Percentiles rank a stretch among this genome's conserved stretches.
phyloP scores from a whole-genome alignment of 2,113 vertebrate species.

The Vombatus ursinus region DNA sequence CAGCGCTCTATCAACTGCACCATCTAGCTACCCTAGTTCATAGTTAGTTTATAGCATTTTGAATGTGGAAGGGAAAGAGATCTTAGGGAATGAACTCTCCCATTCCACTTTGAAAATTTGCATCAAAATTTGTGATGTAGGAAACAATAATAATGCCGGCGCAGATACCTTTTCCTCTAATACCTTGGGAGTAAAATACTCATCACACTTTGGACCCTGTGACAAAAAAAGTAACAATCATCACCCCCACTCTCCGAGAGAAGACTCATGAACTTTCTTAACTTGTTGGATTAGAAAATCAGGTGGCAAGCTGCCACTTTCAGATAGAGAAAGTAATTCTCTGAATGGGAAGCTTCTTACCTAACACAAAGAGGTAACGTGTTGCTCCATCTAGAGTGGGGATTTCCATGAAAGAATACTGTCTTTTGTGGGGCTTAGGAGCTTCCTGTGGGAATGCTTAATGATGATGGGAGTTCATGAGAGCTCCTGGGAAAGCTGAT shows the following conservation, averaged over 20 bases:
- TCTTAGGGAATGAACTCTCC: not conserved
- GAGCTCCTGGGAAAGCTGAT: not conserved
- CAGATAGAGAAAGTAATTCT: not conserved
- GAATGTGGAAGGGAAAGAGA: not conserved
- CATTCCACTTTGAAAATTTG: not conserved
- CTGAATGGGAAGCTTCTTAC: not conserved
- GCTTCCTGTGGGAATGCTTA: not conserved
- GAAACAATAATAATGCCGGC: not conserved
- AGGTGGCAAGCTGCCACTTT: not conserved
- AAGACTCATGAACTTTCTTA: not conserved
- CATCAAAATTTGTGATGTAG: not conserved
- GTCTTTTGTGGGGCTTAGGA: not conserved
- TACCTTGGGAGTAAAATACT: not conserved
- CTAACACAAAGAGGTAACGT: not conserved
- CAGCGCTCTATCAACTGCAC: not conserved
- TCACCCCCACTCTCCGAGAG: not conserved
- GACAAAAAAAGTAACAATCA: not conserved
- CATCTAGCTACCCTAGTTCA: not conserved
- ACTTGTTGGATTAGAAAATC: not conserved
- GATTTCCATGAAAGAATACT: not conserved
- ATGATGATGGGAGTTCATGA: not conserved
- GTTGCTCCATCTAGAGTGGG: not conserved
- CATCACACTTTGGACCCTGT: not conserved
- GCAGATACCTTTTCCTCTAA: not conserved
- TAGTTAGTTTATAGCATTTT: not conserved